phyloP scores from a whole-genome alignment of 2,888 invertebrate genomes.

The Caenorhabditis wallacei region DNA sequence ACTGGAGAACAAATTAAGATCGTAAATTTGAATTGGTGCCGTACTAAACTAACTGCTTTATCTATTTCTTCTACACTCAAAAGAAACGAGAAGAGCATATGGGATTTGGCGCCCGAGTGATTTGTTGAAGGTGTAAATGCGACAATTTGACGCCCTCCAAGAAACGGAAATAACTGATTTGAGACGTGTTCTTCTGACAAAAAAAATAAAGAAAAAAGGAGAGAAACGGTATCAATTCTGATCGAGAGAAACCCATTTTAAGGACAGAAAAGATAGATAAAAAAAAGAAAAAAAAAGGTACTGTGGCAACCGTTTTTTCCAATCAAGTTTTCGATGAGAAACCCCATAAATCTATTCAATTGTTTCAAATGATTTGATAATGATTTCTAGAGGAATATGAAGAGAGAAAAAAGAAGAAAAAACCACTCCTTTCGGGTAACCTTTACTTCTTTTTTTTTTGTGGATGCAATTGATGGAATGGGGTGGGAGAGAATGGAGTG shows the following conservation, averaged over 20 bases:
- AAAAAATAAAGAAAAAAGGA: background rate
- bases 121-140: slow-evolving; percentile 54
- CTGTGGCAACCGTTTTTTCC: slow-evolving; percentile 17
- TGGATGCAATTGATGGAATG: background rate
- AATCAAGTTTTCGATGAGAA: slow-evolving; percentile 25
- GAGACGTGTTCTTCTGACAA: background rate
- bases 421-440: slow-evolving; percentile 44
- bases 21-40: slow-evolving; percentile 58
- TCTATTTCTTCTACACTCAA: background rate
- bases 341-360: slow-evolving; percentile 31
- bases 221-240: slow-evolving; percentile 1
- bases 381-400: slow-evolving; percentile 1
- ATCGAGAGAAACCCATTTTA: background rate
- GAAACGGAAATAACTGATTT: slow-evolving; percentile 8
- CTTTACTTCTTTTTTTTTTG: slow-evolving; percentile 6
- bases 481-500: too few relatives aligned
- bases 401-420: background rate
- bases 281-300: background rate
- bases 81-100: background rate
- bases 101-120: slow-evolving; percentile 44
- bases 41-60: slow-evolving; percentile 16
- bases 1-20: slow-evolving; percentile 10
- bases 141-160: slow-evolving; percentile 52
- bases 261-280: background rate
- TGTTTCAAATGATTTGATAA: slow-evolving; percentile 32